Base-by-base conservation (phyloP, 1,140 invertebrate species). In the Phymastichus coffea region DNA sequence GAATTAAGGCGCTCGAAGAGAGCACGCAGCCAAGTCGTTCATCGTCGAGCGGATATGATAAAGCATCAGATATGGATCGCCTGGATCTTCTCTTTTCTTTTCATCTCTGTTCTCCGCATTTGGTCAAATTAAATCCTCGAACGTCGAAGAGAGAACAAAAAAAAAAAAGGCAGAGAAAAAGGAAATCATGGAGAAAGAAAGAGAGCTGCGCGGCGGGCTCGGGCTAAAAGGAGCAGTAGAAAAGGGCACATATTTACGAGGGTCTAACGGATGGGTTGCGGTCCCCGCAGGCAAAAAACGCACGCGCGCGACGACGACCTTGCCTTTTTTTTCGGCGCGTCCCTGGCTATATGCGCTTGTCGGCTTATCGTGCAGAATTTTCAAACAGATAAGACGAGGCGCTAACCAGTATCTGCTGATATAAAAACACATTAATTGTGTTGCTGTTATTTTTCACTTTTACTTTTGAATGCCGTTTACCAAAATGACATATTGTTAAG, bases 41-140 rank as follows among this genome's bases (percentile, higher is more conserved):
- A 64, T 68, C 58, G 62, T 65, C 56, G 58, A 62, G 57, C 63
- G 69, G 72, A 77, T 75, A 75, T 77, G 74, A 77, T 76, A 76
- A 77, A 77, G 64, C 66, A 74, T 72, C 68, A 66, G 74, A 77
- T 75, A 77, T 75, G 68, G 64, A 76, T 76, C 72, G 63, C 61
- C 10, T 25, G 25, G 19, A 38, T 30, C 17, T 17, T 14, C 12
- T 58, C 37, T 53, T 20, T 26, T 26, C 44, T 44, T 22, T 57
- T 15, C 7, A 41, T 23, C 38, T 44, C 10, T 25, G n/a, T 41
- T 33, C 23, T 51, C 15, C 33, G n/a, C 37, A 46, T 60, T 69
- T 63, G 61, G 62, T 66, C 68, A 71, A 71, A 69, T 71, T 71
- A 68, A 69, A 69, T 66, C 61, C 64, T 69, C 44, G 49, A 64